Percentiles rank a stretch among this genome's conserved stretches.
Conservation (phyloP, 2,113 vertebrate species). For the Lontra canadensis region DNA sequence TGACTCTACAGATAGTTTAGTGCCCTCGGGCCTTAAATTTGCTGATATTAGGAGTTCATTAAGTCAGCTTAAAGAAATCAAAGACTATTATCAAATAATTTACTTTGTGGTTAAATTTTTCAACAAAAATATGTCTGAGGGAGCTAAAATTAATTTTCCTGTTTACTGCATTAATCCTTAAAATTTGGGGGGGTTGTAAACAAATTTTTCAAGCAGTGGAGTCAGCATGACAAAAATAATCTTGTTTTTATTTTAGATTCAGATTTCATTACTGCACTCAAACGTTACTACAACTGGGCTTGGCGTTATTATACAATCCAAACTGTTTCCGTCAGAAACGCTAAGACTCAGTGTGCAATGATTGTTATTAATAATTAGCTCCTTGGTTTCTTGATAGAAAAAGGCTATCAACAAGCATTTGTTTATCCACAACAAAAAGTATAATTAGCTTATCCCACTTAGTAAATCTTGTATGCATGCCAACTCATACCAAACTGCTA, state of each 20-base stretch:
- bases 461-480: constrained; percentile 92
- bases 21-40: constrained; percentile 62
- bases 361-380: constrained; percentile 90
- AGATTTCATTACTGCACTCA: constrained; percentile 90
- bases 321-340: constrained; percentile 89
- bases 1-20: constrained; percentile 58
- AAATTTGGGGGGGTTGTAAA: constrained; percentile 77
- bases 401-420: constrained; percentile 92
- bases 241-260: constrained; percentile 91
- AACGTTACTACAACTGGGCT: constrained; percentile 87
- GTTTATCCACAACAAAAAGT: constrained; percentile 92
- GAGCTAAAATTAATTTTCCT: constrained; percentile 63
- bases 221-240: constrained; percentile 91
- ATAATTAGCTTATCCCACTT: constrained; percentile 92
- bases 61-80: constrained; percentile 60
- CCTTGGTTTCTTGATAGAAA: constrained; percentile 91
- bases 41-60: constrained; percentile 73
- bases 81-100: constrained; percentile 66
- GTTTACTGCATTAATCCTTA: constrained; percentile 66
- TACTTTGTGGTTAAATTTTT: constrained; percentile 40
- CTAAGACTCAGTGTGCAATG: constrained; percentile 89
- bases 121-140: constrained; percentile 18
- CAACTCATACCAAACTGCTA: constrained; percentile 93
- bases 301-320: constrained; percentile 90
- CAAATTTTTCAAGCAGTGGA: constrained; percentile 87